phyloP scores from a whole-genome alignment of 30 jellyfish, hydroid and myxozoan species.

The Morbakka virulenta region DNA sequence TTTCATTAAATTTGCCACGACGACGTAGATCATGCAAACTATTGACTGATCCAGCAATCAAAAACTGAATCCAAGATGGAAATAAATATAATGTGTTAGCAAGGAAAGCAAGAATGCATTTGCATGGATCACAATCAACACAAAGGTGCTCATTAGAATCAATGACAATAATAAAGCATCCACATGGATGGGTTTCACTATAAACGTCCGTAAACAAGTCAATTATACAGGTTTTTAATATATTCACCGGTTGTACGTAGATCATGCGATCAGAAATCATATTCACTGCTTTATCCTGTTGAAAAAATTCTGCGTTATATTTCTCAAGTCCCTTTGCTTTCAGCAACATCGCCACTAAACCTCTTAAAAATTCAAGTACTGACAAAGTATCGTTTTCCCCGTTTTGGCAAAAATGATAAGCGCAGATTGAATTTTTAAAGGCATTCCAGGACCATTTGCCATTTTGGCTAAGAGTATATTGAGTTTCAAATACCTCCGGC shows the following conservation, averaged over 20 bases:
- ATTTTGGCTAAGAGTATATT: background rate
- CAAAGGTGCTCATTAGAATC: conserved; percentile 53
- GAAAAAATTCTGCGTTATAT: conserved; percentile 27
- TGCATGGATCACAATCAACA: conserved; percentile 26
- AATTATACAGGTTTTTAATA: conserved; percentile 33
- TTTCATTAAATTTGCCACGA: background rate
- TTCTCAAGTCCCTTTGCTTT: conserved; percentile 26
- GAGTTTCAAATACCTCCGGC: background rate
- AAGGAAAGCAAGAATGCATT: conserved; percentile 29
- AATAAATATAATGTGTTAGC: conserved; percentile 24
- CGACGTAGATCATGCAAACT: conserved; percentile 16
- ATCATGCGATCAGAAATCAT: background rate
- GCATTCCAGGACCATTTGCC: conserved; percentile 26
- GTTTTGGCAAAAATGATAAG: conserved; percentile 45
- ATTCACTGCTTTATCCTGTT: background rate
- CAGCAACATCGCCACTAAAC: conserved; percentile 50
- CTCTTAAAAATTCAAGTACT: conserved; percentile 19
- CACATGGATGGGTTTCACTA: background rate
- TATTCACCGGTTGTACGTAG: conserved; percentile 13
- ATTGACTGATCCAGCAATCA: conserved; percentile 40
- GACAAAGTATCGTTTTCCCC: conserved; percentile 38
- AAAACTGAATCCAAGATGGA: conserved; percentile 49
- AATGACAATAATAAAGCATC: background rate
- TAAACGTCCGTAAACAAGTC: conserved; percentile 28
- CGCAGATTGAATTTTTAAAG: conserved; percentile 30